A percentile compares a stretch with the other conserved stretches of the same genome.
These are phyloP conservation scores for Eledone cirrhosa DNA, from an alignment of 2,888 invertebrate genomes.

Conservation along the genomic window DNA sequence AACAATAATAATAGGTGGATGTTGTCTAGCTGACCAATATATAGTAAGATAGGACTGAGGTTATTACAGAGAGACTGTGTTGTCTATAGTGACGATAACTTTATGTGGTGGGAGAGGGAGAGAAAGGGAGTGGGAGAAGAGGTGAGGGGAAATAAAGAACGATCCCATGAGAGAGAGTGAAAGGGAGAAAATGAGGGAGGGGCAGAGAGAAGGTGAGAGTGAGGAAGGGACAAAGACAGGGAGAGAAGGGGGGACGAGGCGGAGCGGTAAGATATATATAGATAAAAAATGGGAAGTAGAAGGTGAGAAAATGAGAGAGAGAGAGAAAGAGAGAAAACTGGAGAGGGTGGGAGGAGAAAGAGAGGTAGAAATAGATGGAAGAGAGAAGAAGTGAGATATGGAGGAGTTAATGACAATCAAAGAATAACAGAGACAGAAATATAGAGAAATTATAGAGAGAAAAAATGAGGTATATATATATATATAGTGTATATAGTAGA, in stretches of 20 bases:
- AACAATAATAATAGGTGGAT: no score
- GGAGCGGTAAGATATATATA: no score
- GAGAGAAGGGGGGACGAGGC: neutral
- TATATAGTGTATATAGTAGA: constrained; percentile 8
- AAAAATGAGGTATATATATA: neutral
- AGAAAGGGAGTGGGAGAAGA: neutral
- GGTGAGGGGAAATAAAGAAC: neutral
- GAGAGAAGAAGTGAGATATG: neutral
- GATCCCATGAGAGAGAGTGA: neutral
- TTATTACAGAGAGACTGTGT: no score
- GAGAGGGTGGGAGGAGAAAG: neutral
- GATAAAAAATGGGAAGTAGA: no score
- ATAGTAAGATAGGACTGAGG: no score
- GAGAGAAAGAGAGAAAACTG: neutral
- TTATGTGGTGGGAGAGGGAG: neutral
- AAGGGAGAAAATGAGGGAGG: no score
- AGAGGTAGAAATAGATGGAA: neutral
- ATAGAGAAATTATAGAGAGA: neutral
- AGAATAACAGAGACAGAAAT: neutral
- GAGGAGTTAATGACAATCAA: neutral
- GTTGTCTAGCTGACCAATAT: no score
- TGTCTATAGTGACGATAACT: no score
- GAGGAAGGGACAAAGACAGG: neutral
- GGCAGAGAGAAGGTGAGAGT: neutral
- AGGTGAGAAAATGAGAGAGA: neutral